Base-by-base conservation (phyloP, 2,797 vertebrate genomes). In the Apogon hyalosoma region DNA sequence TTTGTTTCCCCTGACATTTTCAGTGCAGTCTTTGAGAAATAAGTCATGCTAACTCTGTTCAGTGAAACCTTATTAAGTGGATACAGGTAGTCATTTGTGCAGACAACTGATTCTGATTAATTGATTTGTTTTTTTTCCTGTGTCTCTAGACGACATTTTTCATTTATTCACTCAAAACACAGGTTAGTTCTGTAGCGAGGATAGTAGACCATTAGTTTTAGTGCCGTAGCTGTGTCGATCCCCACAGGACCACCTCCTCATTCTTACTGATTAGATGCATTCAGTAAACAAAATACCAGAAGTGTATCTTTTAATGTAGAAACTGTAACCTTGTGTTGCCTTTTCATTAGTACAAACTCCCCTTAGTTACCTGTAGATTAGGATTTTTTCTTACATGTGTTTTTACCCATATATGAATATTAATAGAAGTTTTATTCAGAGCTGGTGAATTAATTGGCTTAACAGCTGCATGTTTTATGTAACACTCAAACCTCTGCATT, bases 121-220 rank as follows among this genome's bases (percentile, higher is more conserved):
- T 70, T 86, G 61, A 66, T 80, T 68, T 86, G 28, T 83, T 84
- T 60, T 88, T 73, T 89, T 83, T 85, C 24, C 24, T 6, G 71
- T 73, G 63, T 88, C 74, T 64, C 75, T 79, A 94, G 92, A 91
- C 61, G 79, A 70, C 70, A 80, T 84, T 83, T 92, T 87, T 87
- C 65, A 81, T 88, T 91, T 92, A 86, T 87, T 80, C 83, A 63
- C 90, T 61, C 88, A 92, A 72, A 89, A 89, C 45, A 66, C 90
- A 92, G 92, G 91, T 93, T 93, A 90, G 90, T 92, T 89, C 39
- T 73, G 72, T 85, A 74, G 77, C 54, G 46, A 50, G 41, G 62
- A 79, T 80, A 57, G 73, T 85, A 84, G 80, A 69, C 51, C 15
- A 72, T 74, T 76, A 71, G 79, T 28, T 64, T 67, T 63, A 39